Percentiles rank a stretch among this genome's conserved stretches.
Evolutionary conservation across 1,140 invertebrate species (phyloP).

Genomic region (Drosophila nigrodunni): DNA sequence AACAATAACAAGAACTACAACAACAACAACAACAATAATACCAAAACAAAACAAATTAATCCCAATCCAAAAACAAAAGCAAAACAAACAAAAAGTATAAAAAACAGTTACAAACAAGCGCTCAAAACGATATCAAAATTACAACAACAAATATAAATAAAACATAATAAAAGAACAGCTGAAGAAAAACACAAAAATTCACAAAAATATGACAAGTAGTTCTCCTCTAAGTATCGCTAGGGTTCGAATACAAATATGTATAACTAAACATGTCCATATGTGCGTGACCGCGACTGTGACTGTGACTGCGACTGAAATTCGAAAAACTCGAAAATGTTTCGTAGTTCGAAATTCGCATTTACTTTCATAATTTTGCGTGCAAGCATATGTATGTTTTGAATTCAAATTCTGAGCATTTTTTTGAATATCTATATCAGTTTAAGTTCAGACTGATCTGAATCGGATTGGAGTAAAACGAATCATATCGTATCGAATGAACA

Average conservation of each 20-base stretch:
- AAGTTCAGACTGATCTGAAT: neutral
- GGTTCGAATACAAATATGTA: neutral
- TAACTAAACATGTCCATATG: neutral
- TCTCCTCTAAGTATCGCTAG: slow-evolving; percentile 32
- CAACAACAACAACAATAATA: slow-evolving; percentile 18
- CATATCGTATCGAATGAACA: slow-evolving; percentile 40
- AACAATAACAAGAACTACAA: slow-evolving; percentile 49
- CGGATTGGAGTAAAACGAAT: neutral
- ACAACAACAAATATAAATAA: neutral
- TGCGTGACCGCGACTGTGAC: slow-evolving; percentile 4
- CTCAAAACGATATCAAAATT: slow-evolving; percentile 27
- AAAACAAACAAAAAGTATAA: too few relatives aligned
- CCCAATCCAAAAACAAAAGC: neutral
- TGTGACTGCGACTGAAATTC: slow-evolving; percentile 13
- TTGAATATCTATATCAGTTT: neutral
- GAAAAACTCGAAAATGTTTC: neutral
- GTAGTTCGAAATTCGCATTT: slow-evolving; percentile 14
- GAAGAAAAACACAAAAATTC: neutral
- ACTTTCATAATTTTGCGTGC: neutral
- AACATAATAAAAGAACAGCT: slow-evolving; percentile 6
- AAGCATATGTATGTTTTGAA: neutral
- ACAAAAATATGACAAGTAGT: slow-evolving; percentile 15
- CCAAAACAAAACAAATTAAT: slow-evolving; percentile 29
- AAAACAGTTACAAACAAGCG: slow-evolving; percentile 29
- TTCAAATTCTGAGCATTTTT: neutral